Evolutionary conservation across 2,113 vertebrate species (phyloP).

Genomic region (Corythornis madagascariensis): DNA sequence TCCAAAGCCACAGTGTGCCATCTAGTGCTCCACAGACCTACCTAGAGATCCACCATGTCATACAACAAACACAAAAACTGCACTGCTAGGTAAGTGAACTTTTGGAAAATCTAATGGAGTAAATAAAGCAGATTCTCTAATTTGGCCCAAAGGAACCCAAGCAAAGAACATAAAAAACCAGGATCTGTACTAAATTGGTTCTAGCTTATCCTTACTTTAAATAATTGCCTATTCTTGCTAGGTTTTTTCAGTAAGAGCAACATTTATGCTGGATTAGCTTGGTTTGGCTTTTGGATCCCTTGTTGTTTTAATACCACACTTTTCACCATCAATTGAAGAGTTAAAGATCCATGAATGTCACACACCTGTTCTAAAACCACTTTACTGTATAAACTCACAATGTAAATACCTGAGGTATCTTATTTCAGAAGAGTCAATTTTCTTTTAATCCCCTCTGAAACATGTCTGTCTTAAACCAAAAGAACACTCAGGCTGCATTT

Average conservation of each 20-base stretch:
- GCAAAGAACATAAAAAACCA: neutral
- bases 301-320: neutral
- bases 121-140: neutral
- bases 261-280: neutral
- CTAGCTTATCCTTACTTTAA: neutral
- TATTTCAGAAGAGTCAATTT: neutral
- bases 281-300: neutral
- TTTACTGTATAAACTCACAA: neutral
- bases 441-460: neutral
- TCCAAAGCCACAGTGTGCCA: conserved; percentile 68
- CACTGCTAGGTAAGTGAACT: neutral
- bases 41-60: neutral
- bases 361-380: neutral
- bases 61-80: neutral
- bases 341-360: neutral
- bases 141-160: neutral
- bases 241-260: neutral
- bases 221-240: neutral
- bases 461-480: neutral
- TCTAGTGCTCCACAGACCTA: conserved; percentile 57
- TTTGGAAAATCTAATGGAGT: neutral
- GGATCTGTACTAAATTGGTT: neutral
- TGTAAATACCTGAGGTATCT: neutral
- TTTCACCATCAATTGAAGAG: neutral
- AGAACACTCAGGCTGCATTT: neutral